These are phyloP conservation scores for Abrostola tripartita DNA, from an alignment of 2,888 invertebrate species.

Conservation along the genomic window DNA sequence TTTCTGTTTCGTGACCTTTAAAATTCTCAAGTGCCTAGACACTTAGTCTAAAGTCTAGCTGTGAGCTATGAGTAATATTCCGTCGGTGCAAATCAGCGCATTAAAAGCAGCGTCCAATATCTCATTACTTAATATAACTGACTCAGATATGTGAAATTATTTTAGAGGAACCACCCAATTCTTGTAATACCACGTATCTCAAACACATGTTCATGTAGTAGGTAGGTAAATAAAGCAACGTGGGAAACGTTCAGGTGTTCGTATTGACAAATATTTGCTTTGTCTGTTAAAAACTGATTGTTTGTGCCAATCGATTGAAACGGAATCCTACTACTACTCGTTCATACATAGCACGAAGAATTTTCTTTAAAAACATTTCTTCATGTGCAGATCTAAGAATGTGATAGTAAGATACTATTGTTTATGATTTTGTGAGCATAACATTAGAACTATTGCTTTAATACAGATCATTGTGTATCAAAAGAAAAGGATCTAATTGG, in stretches of 20 bases:
- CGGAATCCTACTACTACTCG: conserved; percentile 9
- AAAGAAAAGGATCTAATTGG: too few relatives aligned
- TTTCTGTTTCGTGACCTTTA: too few relatives aligned
- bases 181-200: neutral
- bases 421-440: neutral
- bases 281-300: conserved; percentile 37
- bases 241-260: conserved; percentile 39
- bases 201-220: neutral
- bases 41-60: too few relatives aligned
- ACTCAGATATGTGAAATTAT: neutral
- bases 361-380: conserved; percentile 7
- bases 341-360: conserved; percentile 9
- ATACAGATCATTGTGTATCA: too few relatives aligned
- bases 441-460: too few relatives aligned
- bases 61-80: too few relatives aligned
- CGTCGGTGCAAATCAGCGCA: too few relatives aligned
- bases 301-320: conserved; percentile 26
- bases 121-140: too few relatives aligned
- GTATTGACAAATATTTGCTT: conserved; percentile 40
- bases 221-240: conserved; percentile 15
- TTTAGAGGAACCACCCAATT: neutral
- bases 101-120: too few relatives aligned
- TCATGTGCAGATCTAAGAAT: neutral
- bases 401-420: neutral
- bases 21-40: too few relatives aligned